Evolutionary conservation across 2,113 vertebrate genomes (phyloP).

Genomic region (Beaufortia kweichowensis): DNA sequence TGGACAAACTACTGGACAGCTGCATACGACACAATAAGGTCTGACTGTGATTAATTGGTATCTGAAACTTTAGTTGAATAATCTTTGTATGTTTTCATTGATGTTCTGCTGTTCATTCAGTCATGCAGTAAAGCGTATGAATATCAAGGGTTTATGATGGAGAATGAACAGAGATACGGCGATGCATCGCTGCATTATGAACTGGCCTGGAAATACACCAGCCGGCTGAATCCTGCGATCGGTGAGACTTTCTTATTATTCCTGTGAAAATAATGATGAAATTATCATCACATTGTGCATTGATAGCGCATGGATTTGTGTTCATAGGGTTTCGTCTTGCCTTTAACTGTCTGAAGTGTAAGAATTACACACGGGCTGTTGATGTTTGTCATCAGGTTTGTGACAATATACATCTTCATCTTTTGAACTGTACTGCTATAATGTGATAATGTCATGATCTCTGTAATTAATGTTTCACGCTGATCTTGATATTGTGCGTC

Average conservation of each 20-base stretch:
- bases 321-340: constrained; percentile 74
- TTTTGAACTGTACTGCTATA: neutral
- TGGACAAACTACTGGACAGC: constrained; percentile 65
- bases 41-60: neutral
- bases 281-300: too few relatives aligned
- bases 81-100: neutral
- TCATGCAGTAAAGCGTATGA: constrained; percentile 79
- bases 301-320: too few relatives aligned
- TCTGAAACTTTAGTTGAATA: neutral
- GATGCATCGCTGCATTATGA: constrained; percentile 74
- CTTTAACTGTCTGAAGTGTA: constrained; percentile 77
- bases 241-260: constrained; percentile 60
- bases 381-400: constrained; percentile 72
- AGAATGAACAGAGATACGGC: constrained; percentile 75
- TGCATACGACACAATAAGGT: constrained; percentile 76
- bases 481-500: neutral
- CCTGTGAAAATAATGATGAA: too few relatives aligned
- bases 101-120: constrained; percentile 52
- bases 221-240: constrained; percentile 63
- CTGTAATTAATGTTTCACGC: neutral
- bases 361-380: constrained; percentile 71
- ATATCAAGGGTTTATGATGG: constrained; percentile 77
- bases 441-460: too few relatives aligned
- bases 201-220: constrained; percentile 75
- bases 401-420: neutral